phyloP scores from a whole-genome alignment of 2,888 invertebrate genomes.

The Protonemura montana region DNA sequence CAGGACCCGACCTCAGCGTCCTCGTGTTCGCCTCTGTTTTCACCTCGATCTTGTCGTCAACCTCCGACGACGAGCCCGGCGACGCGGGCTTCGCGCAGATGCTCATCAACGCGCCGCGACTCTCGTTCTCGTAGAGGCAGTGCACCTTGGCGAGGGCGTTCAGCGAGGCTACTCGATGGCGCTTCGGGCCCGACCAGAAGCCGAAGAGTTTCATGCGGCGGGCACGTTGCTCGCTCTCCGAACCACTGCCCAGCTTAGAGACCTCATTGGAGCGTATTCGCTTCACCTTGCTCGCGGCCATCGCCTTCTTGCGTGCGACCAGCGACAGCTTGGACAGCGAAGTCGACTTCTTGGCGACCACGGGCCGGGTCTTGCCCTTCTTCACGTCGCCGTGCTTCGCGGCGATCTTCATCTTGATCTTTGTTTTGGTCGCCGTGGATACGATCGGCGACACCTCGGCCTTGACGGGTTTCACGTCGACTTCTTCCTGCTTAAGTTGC shows the following conservation, averaged over 20 bases:
- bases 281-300: conserved; percentile 8
- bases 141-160: conserved; percentile 91
- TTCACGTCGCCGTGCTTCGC: conserved; percentile 21
- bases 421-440: conserved; percentile 39
- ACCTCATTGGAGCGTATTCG: conserved; percentile 32
- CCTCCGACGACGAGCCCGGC: conserved; percentile 49
- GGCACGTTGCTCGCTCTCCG: conserved; percentile 47
- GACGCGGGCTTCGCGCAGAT: conserved; percentile 47
- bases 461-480: conserved; percentile 35
- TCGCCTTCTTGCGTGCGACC: not conserved
- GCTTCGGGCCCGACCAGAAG: conserved; percentile 80
- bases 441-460: not conserved
- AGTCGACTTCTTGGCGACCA: not conserved
- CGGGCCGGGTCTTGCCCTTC: not conserved
- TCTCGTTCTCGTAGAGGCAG: conserved; percentile 89
- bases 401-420: conserved; percentile 54
- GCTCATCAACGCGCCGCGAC: conserved; percentile 54
- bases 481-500: conserved; percentile 51
- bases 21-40: conserved; percentile 59
- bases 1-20: conserved; percentile 75
- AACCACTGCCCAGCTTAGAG: conserved; percentile 48
- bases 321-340: not conserved
- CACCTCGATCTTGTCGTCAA: conserved; percentile 23
- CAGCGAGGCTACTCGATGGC: conserved; percentile 85
- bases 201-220: conserved; percentile 69